A percentile compares a stretch with the other conserved stretches of the same genome.
Conservation (phyloP, 2,797 vertebrate species). For the Gallinago solitaria region DNA sequence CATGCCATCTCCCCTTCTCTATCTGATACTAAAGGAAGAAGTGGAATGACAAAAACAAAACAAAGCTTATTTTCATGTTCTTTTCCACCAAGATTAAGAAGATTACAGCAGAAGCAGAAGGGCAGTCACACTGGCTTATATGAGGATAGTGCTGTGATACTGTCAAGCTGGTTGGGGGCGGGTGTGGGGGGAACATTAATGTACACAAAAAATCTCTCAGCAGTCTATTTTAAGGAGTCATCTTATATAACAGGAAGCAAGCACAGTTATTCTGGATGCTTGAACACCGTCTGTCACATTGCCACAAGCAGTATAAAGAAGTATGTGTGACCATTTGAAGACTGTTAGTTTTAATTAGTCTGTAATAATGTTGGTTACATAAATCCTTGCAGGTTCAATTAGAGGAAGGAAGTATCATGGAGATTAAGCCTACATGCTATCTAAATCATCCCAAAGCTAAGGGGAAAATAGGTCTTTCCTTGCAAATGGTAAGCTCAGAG, state of each 20-base stretch:
- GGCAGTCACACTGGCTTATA: neutral
- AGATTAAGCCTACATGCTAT: neutral
- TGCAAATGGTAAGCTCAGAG: neutral
- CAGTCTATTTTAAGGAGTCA: constrained; percentile 54
- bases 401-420: neutral
- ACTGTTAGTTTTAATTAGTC: constrained; percentile 57
- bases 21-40: neutral
- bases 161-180: neutral
- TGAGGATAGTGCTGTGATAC: neutral
- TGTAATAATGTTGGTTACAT: constrained; percentile 29
- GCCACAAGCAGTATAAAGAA: constrained; percentile 30
- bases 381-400: constrained; percentile 26
- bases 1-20: neutral
- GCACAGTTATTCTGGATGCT: constrained; percentile 34
- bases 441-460: neutral
- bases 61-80: neutral
- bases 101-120: neutral
- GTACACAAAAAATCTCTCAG: neutral
- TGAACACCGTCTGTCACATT: constrained; percentile 38
- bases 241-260: constrained; percentile 48
- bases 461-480: neutral
- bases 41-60: neutral
- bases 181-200: neutral
- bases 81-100: neutral
- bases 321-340: constrained; percentile 24